Evolutionary conservation across 1,140 invertebrate species (phyloP), one percentile per base, ranked within the genome.

Genomic region (Aphaenogaster floridana): DNA sequence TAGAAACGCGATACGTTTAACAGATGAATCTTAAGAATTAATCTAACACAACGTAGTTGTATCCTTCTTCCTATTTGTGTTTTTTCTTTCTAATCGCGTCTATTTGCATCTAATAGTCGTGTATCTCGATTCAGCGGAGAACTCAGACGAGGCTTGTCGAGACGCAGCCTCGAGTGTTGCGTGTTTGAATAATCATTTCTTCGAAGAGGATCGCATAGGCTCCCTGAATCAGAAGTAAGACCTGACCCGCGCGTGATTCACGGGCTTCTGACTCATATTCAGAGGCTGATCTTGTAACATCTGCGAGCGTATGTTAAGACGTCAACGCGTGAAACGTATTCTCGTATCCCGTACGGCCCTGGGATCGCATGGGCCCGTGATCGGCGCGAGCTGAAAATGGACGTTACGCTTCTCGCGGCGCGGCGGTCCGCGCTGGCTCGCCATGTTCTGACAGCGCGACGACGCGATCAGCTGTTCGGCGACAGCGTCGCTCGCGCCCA

Each of bases 381-480:
- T 36, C 42, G 28, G n/a, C 36, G 34, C 48, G 63, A 89, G 72
- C 71, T 90, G 88, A 85, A 90, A 90, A 87, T 89, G 86, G 88
- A 86, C 45, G 45, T 28, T 17, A 17, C 17, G 54, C 9, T 61
- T 3, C 1, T 17, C 17, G 63, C 21, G 48, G 17, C 21, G 57
- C 48, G 39, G 69, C 28, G 13, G 36, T 34, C 5, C 69, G 69
- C 57, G 68, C 52, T 72, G 54, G 42, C 76, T 66, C 74, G 83
- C 83, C 36, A 86, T 77, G 50, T 86, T 84, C 76, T 86, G 72
- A 86, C 83, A 78, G 80, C 69, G 42, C 83, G 72, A 4, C 59
- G 72, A 78, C 59, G 83, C 92, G 92, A 95, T 95, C 94, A 95
- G 94, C 94, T 95, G 94, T 94, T 95, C 89, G 76, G 72, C 93